These are phyloP conservation scores for Alfaro cultratus DNA, from an alignment of 2,797 vertebrate genomes.

Conservation along the genomic window DNA sequence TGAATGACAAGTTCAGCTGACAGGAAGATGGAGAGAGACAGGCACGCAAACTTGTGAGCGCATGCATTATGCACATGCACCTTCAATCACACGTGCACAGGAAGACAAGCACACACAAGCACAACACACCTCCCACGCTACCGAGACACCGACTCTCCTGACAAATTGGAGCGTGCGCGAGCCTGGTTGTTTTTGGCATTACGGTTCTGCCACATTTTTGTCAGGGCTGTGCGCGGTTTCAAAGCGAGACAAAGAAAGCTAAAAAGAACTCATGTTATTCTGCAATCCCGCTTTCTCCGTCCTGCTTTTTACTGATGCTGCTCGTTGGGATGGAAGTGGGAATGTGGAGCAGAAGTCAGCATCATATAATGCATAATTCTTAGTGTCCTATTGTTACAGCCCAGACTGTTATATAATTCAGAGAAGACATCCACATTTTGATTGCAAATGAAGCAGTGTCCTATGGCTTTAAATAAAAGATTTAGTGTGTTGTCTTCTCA, in stretches of 20 bases:
- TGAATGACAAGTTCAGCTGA: slow-evolving; percentile 74
- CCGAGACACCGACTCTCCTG: slow-evolving; percentile 70
- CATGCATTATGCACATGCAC: slow-evolving; percentile 64
- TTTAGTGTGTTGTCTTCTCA: slow-evolving; percentile 45
- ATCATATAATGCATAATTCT: slow-evolving; percentile 66
- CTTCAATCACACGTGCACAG: slow-evolving; percentile 53
- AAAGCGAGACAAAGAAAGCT: slow-evolving; percentile 67
- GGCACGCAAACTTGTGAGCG: slow-evolving; percentile 30
- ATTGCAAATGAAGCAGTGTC: slow-evolving; percentile 58
- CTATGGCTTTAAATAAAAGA: slow-evolving; percentile 54
- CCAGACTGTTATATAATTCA: slow-evolving; percentile 62
- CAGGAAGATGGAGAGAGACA: slow-evolving; percentile 48
- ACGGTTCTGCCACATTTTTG: slow-evolving; percentile 74
- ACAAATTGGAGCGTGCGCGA: slow-evolving; percentile 68
- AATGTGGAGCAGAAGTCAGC: slow-evolving; percentile 63
- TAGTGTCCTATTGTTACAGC: slow-evolving; percentile 54
- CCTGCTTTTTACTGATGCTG: slow-evolving; percentile 37
- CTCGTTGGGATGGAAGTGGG: slow-evolving; percentile 52
- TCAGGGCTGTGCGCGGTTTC: slow-evolving; percentile 65
- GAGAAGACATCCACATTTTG: slow-evolving; percentile 45
- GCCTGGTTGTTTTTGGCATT: slow-evolving; percentile 60
- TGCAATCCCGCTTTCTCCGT: slow-evolving; percentile 9
- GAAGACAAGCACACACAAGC: slow-evolving; percentile 55
- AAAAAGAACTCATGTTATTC: slow-evolving; percentile 53
- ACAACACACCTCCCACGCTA: slow-evolving; percentile 68